phyloP scores from a whole-genome alignment of 2,888 invertebrate species.

The Hermaeophaga mercurialis region DNA sequence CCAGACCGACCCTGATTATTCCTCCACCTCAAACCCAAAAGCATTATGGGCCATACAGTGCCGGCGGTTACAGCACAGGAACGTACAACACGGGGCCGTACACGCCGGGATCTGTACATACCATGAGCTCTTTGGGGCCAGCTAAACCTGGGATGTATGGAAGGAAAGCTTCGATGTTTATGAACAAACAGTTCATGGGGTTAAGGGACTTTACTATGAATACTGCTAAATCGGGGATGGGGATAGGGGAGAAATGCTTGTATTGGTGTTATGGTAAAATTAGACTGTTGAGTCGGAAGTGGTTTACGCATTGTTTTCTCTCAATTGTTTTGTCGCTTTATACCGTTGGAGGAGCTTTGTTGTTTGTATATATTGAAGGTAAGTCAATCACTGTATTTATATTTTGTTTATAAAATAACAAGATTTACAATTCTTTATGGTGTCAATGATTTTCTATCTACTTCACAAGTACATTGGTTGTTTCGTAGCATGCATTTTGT shows the following conservation, averaged over 20 bases:
- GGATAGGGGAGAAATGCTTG: slow-evolving; percentile 82
- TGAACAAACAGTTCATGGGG: slow-evolving; percentile 80
- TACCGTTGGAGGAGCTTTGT: slow-evolving; percentile 78
- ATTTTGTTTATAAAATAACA: background rate
- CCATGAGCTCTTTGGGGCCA: slow-evolving; percentile 14
- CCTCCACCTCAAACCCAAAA: slow-evolving; percentile 43
- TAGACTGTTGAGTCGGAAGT: slow-evolving; percentile 75
- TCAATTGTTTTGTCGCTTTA: slow-evolving; percentile 77
- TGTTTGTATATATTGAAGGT: slow-evolving; percentile 83
- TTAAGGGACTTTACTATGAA: slow-evolving; percentile 76
- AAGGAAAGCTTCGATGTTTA: slow-evolving; percentile 75
- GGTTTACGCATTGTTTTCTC: slow-evolving; percentile 90
- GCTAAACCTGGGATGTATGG: slow-evolving; percentile 35
- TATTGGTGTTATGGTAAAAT: slow-evolving; percentile 81
- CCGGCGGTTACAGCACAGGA: slow-evolving; percentile 21
- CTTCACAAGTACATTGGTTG: too few species aligned
- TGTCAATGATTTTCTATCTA: too few species aligned
- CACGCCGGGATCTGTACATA: slow-evolving; percentile 3
- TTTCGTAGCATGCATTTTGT: too few species aligned
- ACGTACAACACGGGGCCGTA: background rate
- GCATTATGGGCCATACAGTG: slow-evolving; percentile 21
- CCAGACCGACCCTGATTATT: slow-evolving; percentile 50
- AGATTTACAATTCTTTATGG: too few species aligned
- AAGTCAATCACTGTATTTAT: slow-evolving; percentile 46
- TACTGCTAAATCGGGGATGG: slow-evolving; percentile 77